Conservation (phyloP, 2,888 invertebrate species). For the Taphrorychus bicolor region DNA sequence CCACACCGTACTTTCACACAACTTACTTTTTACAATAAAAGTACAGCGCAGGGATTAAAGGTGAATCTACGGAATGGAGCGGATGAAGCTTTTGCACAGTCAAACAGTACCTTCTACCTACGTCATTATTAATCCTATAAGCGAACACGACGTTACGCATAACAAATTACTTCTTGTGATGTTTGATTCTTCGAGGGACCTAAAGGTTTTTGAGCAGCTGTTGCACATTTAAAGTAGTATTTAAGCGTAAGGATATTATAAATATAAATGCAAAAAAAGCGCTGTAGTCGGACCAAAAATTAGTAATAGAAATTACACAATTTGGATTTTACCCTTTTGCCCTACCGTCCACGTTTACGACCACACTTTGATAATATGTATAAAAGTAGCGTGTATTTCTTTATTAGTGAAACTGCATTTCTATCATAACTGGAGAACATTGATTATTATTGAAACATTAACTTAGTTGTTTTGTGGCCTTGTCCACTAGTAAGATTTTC, state of each 20-base stretch:
- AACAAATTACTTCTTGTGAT: slow-evolving; percentile 19
- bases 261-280: slow-evolving; percentile 9
- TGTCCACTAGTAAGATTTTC: too few relatives aligned
- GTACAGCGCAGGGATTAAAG: too few relatives aligned
- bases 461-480: too few relatives aligned
- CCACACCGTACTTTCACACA: too few relatives aligned
- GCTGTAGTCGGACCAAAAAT: slow-evolving; percentile 35
- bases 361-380: slow-evolving; percentile 18
- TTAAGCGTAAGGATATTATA: slow-evolving; percentile 9
- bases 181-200: slow-evolving; percentile 27
- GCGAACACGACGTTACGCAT: background rate
- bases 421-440: too few relatives aligned
- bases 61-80: too few relatives aligned
- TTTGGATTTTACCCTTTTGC: slow-evolving; percentile 25
- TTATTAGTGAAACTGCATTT: too few relatives aligned
- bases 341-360: slow-evolving; percentile 38
- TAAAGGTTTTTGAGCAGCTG: slow-evolving; percentile 23
- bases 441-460: too few relatives aligned
- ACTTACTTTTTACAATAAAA: too few relatives aligned
- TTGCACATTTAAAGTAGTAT: slow-evolving; percentile 12
- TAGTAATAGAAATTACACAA: slow-evolving; percentile 17
- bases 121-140: background rate
- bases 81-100: too few relatives aligned
- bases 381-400: too few relatives aligned
- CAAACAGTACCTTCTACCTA: background rate